These are phyloP conservation scores for Chrysogorgia sp. DNA, from an alignment of 92 coral and sea anemone genomes.

Conservation along the genomic window DNA sequence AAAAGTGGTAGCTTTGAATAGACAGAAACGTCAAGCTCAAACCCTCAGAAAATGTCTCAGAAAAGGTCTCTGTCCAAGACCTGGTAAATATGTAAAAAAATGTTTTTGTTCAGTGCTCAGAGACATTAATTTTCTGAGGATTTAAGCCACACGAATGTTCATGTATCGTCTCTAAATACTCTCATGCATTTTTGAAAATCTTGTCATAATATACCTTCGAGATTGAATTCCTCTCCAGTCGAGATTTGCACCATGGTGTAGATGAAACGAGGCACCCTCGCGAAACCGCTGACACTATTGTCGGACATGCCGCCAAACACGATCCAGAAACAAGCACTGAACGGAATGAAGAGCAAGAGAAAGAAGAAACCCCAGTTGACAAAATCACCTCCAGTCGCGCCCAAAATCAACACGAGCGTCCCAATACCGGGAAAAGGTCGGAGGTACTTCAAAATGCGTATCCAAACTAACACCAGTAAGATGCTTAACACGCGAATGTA, in stretches of 20 bases:
- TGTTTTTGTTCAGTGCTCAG: no score
- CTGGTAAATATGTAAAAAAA: no score
- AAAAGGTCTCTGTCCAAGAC: no score
- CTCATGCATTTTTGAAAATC: not conserved
- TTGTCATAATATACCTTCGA: constrained; percentile 64
- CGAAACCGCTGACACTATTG: constrained; percentile 68
- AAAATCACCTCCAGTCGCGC: constrained; percentile 76
- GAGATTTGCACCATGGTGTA: constrained; percentile 93
- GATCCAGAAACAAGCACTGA: constrained; percentile 96
- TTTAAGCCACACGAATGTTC: not conserved
- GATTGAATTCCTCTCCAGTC: constrained; percentile 87
- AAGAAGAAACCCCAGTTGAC: constrained; percentile 84
- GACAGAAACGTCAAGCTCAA: no score
- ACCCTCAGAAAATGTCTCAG: no score
- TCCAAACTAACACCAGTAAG: constrained; percentile 77
- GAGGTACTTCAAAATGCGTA: constrained; percentile 82
- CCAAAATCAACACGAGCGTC: constrained; percentile 88
- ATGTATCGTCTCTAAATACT: not conserved
- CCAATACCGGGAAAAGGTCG: constrained; percentile 95
- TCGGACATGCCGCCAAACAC: constrained; percentile 61
- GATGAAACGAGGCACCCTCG: constrained; percentile 66
- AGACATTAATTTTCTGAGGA: not conserved
- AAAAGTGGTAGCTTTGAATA: no score
- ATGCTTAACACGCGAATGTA: constrained; percentile 51
- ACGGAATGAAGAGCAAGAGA: constrained; percentile 83